Evolutionary conservation across 2,797 vertebrate genomes (phyloP), one percentile per base, ranked within the genome.

Genomic region (Rhinogobio ventralis): DNA sequence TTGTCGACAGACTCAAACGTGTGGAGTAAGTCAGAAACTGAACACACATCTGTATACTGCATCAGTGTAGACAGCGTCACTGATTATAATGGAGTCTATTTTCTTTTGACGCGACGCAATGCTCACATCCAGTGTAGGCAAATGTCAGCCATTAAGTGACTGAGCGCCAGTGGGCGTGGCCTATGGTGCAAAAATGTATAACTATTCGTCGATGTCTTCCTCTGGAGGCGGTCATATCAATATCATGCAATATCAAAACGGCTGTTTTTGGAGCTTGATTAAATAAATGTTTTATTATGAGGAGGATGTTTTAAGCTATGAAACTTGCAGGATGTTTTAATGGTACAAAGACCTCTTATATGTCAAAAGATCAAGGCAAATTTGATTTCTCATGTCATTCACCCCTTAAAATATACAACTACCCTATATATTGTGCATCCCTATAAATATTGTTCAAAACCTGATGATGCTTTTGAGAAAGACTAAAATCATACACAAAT

Each of bases 111-210:
- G n/a, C 2, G 11, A 13, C 1, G n/a, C 2, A n/a, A 13, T 1
- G 1, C 2, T 2, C 23, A 25, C 57, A 60, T 60, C n/a, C 11
- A 60, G n/a, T 60, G 23, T 0, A 60, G 57, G n/a, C 3, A 1
- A n/a, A n/a, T 11, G 23, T 0, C 23, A 5, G 0, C 0, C 4
- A 0, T 60, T 60, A 60, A 60, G 57, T 0, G 11, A 23, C 53
- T 55, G 53, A 55, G 8, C 7, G 19, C 19, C 19, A 53, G 19
- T 53, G 51, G 51, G 19, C 51, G 51, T 19, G 20, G 20, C 20
- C 53, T 23, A 55, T 4, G 53, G 8, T 55, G 53, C 20, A 5
- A 55, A 1, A 7, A 55, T n/a, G n/a, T n/a, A n/a, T 55, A 9
- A 55, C 15, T 51, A 51, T 51, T 19, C 49, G 15, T 51, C 1